Evolutionary conservation across 53 echinoderm and acorn worm species (phyloP).

Genomic region (Actinopyga echinites): DNA sequence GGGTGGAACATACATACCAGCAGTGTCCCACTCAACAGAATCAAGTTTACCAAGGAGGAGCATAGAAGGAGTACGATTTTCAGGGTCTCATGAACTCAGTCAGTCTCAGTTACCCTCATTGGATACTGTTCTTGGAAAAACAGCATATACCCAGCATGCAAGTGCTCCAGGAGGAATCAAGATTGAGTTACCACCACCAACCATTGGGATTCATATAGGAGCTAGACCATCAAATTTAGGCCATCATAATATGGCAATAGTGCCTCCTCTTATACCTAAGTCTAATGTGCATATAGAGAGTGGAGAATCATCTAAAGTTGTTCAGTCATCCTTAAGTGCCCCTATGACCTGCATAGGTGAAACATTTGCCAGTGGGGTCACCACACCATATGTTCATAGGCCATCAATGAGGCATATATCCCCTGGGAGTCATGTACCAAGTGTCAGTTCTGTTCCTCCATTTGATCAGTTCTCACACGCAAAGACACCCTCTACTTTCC

Average conservation of each 20-base stretch:
- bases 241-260: slow-evolving; percentile 25
- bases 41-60: neutral
- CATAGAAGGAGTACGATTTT: neutral
- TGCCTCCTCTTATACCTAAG: slow-evolving; percentile 12
- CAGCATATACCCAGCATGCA: slow-evolving; percentile 14
- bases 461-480: no score
- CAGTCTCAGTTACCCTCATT: neutral
- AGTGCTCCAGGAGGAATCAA: slow-evolving; percentile 60
- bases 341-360: slow-evolving; percentile 28
- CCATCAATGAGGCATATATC: no score
- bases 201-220: slow-evolving; percentile 68
- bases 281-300: slow-evolving; percentile 13
- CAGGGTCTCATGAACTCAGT: neutral
- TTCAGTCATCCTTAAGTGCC: slow-evolving; percentile 33
- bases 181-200: slow-evolving; percentile 63
- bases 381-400: neutral
- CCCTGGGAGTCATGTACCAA: no score
- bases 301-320: slow-evolving; percentile 26
- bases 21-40: neutral
- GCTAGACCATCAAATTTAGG: slow-evolving; percentile 35
- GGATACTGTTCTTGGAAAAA: slow-evolving; percentile 35
- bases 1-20: slow-evolving; percentile 1
- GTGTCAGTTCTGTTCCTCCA: no score
- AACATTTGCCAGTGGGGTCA: neutral
- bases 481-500: no score